These are phyloP conservation scores for Eumacrocentrus americanus DNA, from an alignment of 2,888 invertebrate genomes.

Conservation along the genomic window DNA sequence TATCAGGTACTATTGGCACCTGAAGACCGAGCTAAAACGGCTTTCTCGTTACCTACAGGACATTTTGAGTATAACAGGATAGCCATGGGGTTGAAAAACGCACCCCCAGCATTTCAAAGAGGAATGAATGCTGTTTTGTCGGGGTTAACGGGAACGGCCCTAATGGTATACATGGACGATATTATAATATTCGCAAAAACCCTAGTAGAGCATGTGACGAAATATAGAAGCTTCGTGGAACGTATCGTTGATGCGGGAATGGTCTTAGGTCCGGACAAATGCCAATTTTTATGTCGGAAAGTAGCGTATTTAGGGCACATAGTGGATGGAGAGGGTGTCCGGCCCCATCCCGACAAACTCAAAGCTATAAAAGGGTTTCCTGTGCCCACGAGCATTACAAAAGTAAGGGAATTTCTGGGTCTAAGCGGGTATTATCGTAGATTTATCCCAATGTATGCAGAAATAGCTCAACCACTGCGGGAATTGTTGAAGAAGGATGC, in stretches of 20 bases:
- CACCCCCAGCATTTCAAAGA: neutral
- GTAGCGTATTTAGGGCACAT: neutral
- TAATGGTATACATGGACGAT: constrained; percentile 3
- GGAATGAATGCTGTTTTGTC: neutral
- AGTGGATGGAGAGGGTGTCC: neutral
- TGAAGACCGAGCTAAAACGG: neutral
- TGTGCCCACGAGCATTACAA: constrained; percentile 18
- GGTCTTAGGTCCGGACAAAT: neutral
- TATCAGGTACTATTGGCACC: neutral
- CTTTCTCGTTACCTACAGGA: neutral
- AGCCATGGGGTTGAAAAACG: constrained; percentile 2
- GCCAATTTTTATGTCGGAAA: neutral
- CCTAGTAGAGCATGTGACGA: neutral
- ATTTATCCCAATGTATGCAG: constrained; percentile 24
- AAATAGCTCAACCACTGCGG: constrained; percentile 12
- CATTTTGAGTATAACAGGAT: neutral
- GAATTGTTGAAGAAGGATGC: neutral
- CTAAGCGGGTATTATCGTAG: constrained; percentile 37
- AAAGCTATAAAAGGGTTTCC: constrained; percentile 25
- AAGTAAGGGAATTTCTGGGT: constrained; percentile 34
- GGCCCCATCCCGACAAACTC: neutral
- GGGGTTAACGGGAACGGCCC: neutral
- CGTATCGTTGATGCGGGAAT: neutral
- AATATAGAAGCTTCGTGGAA: neutral
- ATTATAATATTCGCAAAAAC: neutral